A percentile compares a stretch with the other conserved stretches of the same genome.
Evolutionary conservation across 2,888 invertebrate species (phyloP).

Genomic region (Deilephila porcellus): DNA sequence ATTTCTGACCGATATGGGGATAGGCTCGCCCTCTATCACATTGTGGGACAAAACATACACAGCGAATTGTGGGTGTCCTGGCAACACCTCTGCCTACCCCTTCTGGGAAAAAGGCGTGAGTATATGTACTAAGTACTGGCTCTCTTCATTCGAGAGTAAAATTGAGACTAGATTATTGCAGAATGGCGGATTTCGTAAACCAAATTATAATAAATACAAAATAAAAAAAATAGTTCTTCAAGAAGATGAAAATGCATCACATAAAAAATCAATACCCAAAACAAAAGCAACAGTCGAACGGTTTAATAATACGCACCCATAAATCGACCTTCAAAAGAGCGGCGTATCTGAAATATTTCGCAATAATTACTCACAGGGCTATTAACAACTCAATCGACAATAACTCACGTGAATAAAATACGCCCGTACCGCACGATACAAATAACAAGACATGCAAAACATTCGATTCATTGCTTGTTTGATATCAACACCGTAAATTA

Average conservation of each 20-base stretch:
- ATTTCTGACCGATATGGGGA: no score
- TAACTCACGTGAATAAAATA: conserved; percentile 39
- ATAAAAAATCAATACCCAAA: neutral
- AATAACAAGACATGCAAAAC: conserved; percentile 45
- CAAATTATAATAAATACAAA: no score
- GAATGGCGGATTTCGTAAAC: no score
- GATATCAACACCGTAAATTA: conserved; percentile 77
- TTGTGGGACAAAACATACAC: no score
- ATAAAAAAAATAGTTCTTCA: neutral
- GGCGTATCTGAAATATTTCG: conserved; percentile 28
- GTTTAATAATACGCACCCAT: conserved; percentile 11
- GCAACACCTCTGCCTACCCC: no score
- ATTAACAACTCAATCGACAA: conserved; percentile 44
- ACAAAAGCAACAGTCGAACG: neutral
- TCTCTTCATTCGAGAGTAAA: no score
- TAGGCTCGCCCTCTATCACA: no score
- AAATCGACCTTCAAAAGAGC: conserved; percentile 27
- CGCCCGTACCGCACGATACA: conserved; percentile 37
- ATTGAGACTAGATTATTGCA: no score
- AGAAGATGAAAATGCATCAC: neutral
- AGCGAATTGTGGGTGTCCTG: no score
- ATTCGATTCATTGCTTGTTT: conserved; percentile 40
- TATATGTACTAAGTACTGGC: no score
- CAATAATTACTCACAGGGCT: conserved; percentile 36
- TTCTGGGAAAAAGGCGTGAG: no score